Percentiles rank a stretch among this genome's conserved stretches.
Conservation (phyloP, 2,888 invertebrate species). For the Lasioglossum pauxillum region DNA sequence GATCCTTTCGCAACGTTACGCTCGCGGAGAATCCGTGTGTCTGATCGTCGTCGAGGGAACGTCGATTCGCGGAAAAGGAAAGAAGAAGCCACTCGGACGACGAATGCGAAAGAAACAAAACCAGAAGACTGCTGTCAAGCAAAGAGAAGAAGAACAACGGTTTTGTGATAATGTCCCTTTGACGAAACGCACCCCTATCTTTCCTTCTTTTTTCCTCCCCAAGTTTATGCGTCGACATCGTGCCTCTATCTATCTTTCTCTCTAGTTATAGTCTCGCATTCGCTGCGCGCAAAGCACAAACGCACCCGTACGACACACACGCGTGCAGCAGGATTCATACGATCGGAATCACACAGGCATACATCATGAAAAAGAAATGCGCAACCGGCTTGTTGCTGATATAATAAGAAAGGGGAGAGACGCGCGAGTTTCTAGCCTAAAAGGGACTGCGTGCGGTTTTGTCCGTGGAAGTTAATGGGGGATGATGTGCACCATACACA, state of each 20-base stretch:
- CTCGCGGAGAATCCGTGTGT: neutral
- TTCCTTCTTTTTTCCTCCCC: neutral
- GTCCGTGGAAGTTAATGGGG: slow-evolving; percentile 53
- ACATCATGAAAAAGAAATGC: slow-evolving; percentile 50
- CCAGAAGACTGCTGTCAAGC: neutral
- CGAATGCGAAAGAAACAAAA: neutral
- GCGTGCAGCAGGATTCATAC: slow-evolving; percentile 51
- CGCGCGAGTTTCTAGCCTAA: slow-evolving; percentile 56
- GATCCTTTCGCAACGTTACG: neutral
- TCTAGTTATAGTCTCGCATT: slow-evolving; percentile 9
- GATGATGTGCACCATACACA: slow-evolving; percentile 60
- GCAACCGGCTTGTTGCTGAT: slow-evolving; percentile 45
- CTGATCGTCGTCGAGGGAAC: slow-evolving; percentile 6
- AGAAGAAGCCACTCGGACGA: slow-evolving; percentile 2
- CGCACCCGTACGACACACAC: slow-evolving; percentile 52
- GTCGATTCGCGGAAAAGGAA: neutral
- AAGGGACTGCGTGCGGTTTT: slow-evolving; percentile 47
- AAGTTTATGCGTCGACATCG: neutral
- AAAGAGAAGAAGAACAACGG: slow-evolving; percentile 8
- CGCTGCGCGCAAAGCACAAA: slow-evolving; percentile 33
- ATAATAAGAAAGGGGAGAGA: slow-evolving; percentile 49
- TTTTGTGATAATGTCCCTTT: slow-evolving; percentile 12
- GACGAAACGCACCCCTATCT: slow-evolving; percentile 25
- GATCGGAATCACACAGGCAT: slow-evolving; percentile 50
- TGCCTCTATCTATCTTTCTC: slow-evolving; percentile 23